phyloP scores from a whole-genome alignment of 2,888 invertebrate genomes.

The Mactromeris polynyma region DNA sequence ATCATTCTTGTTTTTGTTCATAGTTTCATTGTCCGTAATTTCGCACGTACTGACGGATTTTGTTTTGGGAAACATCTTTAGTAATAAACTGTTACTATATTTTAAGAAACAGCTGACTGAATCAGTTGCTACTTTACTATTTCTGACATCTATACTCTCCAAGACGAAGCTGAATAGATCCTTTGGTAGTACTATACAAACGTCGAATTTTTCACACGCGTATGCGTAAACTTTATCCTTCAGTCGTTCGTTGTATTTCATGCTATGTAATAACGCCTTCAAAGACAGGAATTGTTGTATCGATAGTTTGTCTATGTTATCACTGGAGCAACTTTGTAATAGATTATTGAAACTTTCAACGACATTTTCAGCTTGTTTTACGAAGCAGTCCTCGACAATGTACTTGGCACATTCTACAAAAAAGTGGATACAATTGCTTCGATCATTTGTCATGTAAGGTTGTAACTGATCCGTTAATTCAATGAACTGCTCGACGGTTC shows the following conservation, averaged over 20 bases:
- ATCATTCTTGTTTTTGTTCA: neutral
- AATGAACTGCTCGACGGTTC: constrained; percentile 21
- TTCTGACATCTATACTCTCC: neutral
- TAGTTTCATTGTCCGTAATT: neutral
- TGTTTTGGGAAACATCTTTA: constrained; percentile 31
- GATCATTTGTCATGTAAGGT: constrained; percentile 23
- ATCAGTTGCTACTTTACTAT: neutral
- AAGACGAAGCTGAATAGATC: constrained; percentile 25
- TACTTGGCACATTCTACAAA: constrained; percentile 29
- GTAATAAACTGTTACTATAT: neutral
- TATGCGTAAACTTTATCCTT: constrained; percentile 9
- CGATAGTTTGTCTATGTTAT: neutral
- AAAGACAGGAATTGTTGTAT: constrained; percentile 21
- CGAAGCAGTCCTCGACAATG: constrained; percentile 27
- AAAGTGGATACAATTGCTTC: constrained; percentile 21
- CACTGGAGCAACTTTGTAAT: neutral
- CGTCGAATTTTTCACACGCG: neutral
- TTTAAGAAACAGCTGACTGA: neutral
- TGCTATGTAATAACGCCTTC: constrained; percentile 14
- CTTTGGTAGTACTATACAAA: constrained; percentile 24
- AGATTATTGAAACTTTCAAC: neutral
- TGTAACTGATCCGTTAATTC: constrained; percentile 11
- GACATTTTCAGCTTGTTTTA: constrained; percentile 20
- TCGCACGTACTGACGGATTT: constrained; percentile 32
- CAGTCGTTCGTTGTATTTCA: neutral